A percentile compares a stretch with the other conserved stretches of the same genome.
These are phyloP conservation scores for Hypanus sabinus DNA, from an alignment of 2,113 vertebrate species.

Conservation along the genomic window DNA sequence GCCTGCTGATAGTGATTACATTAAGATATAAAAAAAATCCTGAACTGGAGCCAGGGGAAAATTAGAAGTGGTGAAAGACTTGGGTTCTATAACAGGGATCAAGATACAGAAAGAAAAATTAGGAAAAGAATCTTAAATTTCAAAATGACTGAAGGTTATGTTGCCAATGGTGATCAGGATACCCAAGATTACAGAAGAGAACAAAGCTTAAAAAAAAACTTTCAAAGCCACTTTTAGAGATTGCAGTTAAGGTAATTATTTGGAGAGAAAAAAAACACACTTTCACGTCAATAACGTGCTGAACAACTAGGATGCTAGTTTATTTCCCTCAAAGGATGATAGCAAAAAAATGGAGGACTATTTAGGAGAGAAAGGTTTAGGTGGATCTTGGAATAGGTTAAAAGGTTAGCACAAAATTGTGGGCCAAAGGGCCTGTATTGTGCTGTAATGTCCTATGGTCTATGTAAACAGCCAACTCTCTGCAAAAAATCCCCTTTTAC, in stretches of 20 bases:
- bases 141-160: too few relatives aligned
- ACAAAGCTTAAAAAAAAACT: not conserved
- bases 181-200: not conserved
- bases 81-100: not conserved
- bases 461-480: not conserved
- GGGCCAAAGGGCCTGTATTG: too few relatives aligned
- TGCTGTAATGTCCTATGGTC: too few relatives aligned
- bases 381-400: too few relatives aligned
- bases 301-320: not conserved
- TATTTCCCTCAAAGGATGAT: not conserved
- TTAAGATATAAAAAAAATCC: not conserved
- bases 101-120: not conserved
- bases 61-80: not conserved
- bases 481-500: not conserved
- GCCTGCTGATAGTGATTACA: not conserved
- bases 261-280: not conserved
- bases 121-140: not conserved
- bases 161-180: not conserved
- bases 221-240: not conserved
- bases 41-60: not conserved
- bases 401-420: too few relatives aligned
- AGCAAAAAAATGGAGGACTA: too few relatives aligned
- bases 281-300: not conserved
- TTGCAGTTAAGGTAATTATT: not conserved
- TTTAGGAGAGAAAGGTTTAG: too few relatives aligned